Conservation (phyloP, 2,888 invertebrate species). For the Nebria salina region DNA sequence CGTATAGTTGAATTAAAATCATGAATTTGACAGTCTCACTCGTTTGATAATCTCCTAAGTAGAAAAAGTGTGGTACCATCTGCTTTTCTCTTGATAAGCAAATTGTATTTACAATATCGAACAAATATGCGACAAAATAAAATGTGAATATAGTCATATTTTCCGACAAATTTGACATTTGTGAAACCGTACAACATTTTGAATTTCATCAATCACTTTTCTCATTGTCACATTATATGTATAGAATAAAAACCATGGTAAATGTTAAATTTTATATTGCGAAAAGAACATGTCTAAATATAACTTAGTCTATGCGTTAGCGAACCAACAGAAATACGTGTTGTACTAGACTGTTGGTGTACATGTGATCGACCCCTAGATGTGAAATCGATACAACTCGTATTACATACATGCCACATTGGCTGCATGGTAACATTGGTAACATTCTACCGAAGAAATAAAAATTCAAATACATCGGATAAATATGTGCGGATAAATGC, state of each 20-base stretch:
- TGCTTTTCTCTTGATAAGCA: no score
- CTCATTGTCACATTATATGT: background rate
- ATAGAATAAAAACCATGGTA: no score
- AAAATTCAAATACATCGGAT: slow-evolving; percentile 26
- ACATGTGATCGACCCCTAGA: slow-evolving; percentile 28
- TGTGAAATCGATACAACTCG: slow-evolving; percentile 25
- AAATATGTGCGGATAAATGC: slow-evolving; percentile 30
- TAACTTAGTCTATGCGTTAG: background rate
- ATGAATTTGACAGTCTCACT: no score
- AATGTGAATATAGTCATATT: background rate
- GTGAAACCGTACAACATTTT: background rate
- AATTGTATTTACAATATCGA: background rate
- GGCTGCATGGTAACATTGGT: slow-evolving; percentile 25
- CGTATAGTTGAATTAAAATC: no score
- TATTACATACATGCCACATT: slow-evolving; percentile 21
- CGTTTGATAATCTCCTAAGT: no score
- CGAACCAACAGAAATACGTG: background rate
- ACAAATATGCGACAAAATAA: background rate
- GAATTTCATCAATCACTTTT: background rate
- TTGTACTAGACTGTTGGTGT: background rate
- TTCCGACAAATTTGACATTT: background rate
- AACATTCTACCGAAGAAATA: slow-evolving; percentile 17
- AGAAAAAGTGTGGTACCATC: no score
- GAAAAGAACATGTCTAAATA: background rate
- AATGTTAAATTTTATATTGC: background rate